Conservation (phyloP, 64 coral and sea anemone genomes). For the Porites australiensis region DNA sequence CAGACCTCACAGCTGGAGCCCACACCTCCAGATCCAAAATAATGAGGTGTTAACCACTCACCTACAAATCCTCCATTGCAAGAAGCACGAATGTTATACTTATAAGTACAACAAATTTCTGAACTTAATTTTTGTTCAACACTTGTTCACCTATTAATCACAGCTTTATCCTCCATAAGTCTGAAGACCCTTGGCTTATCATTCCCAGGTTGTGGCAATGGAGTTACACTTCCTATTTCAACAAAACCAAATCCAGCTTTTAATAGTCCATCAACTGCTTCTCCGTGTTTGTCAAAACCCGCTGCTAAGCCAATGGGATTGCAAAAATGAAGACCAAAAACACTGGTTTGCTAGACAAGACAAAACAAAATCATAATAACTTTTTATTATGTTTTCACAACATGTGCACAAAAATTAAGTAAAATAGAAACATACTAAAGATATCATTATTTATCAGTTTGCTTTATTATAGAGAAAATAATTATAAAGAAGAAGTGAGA, state of each 20-base stretch:
- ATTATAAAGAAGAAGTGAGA: too few species aligned
- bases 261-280: constrained; percentile 89
- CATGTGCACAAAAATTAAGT: too few species aligned
- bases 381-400: neutral
- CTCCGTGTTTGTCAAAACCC: constrained; percentile 98
- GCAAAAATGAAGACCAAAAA: constrained; percentile 93
- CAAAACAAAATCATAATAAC: neutral
- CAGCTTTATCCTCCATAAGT: constrained; percentile 86
- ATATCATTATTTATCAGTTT: too few species aligned
- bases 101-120: too few species aligned
- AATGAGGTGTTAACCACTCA: too few species aligned
- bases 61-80: too few species aligned
- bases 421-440: too few species aligned
- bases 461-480: too few species aligned
- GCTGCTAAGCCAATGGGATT: constrained; percentile 97
- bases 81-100: too few species aligned
- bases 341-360: constrained; percentile 77
- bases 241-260: constrained; percentile 99
- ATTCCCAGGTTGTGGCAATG: constrained; percentile 88
- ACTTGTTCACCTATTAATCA: constrained; percentile 82
- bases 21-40: too few species aligned
- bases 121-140: too few species aligned
- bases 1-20: too few species aligned
- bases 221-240: constrained; percentile 95
- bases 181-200: constrained; percentile 88